Evolutionary conservation across 2,888 invertebrate genomes (phyloP), one percentile per base, ranked within the genome.

Genomic region (Eupeodes luniger): DNA sequence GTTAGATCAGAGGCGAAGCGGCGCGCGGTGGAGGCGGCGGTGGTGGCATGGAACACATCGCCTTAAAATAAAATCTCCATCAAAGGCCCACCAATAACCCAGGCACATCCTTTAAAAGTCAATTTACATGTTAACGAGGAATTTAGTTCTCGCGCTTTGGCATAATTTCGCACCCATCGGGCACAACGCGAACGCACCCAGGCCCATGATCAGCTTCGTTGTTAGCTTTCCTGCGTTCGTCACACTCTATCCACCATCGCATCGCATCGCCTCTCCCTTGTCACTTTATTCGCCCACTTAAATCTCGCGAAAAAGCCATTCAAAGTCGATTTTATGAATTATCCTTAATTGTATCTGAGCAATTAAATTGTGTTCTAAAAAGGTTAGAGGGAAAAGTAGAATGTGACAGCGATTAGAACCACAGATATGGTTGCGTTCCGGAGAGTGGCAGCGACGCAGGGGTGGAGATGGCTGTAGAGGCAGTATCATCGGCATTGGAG

Each of bases 61-160:
- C 27, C 3, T 3, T 40, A 36, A 75, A 64, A 75, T 16, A 64
- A 75, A 78, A 82, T 67, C 81, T 78, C 74, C 85, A 86, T 86
- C 82, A 86, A 86, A 86, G 85, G 85, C 85, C 81, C 66, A 81
- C 70, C 36, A 70, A 69, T 69, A 85, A 74, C 70, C 72, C 19
- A 53, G 14, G 6, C 88, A 88, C 85, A 81, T 88, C 88, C 88
- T 88, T 88, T 90, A 76, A 87, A 87, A 90, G 90, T 89, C 90
- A 90, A 90, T 90, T 90, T 90, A 90, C 90, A 90, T 90, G 90
- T 89, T 90, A 90, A 90, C 90, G 89, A 90, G 89, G 90, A 90
- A 90, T 90, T 90, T 90, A 89, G 89, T 88, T 88, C 85, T 88
- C 88, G 88, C 88, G 88, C 85, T 88, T 85, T 88, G 85, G 81